Evolutionary conservation across 37 sponge, comb jelly and placozoan species (phyloP), one percentile per base, ranked within the genome.

Genomic region (Aphrocallistes beatrix): DNA sequence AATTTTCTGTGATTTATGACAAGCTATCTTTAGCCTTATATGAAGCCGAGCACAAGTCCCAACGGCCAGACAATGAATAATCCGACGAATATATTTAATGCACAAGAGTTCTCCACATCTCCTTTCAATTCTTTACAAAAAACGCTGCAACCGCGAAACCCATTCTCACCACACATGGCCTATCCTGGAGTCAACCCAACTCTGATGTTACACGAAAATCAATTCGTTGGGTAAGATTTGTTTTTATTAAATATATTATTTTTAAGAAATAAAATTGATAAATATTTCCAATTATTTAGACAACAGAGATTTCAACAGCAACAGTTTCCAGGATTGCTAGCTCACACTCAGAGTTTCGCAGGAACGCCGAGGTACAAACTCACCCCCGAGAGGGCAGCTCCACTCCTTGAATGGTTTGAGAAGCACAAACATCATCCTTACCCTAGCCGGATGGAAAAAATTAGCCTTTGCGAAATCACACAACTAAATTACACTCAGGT

Each of bases 381-480:
- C 51, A 93, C 94, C 1, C 91, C 91, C 21, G 94, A 93, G 86
- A 81, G 91, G 51, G 94, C 94, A 0, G 23, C 87, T 9, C 91
- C 94, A 0, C 85, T 93, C 19, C 86, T 91, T 21, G 86, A 90
- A 32, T 93, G 94, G 94, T 93, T 89, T 84, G 94, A 93, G 34
- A 91, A 93, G 25, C 94, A 93, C 83, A 89, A 90, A 36, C 89
- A 90, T 23, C 94, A 93, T 88, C 94, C 94, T 23, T 93, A 93
- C 81, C 94, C 94, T 1, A 89, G 88, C 23, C 38, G 94, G 36
- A 88, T 90, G 45, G 94, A 93, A 38, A 93, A 93, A 50, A 89
- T 93, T 16, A 69, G 84, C 0, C 90, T 93, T 0, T 93, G 94
- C 39, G 90, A 91, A 39, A 37, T 83, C 10, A 93, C 94, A 16